A percentile compares a stretch with the other conserved stretches of the same genome.
phyloP scores from a whole-genome alignment of 2,113 vertebrate species.

The Pogonocichla stellata region DNA sequence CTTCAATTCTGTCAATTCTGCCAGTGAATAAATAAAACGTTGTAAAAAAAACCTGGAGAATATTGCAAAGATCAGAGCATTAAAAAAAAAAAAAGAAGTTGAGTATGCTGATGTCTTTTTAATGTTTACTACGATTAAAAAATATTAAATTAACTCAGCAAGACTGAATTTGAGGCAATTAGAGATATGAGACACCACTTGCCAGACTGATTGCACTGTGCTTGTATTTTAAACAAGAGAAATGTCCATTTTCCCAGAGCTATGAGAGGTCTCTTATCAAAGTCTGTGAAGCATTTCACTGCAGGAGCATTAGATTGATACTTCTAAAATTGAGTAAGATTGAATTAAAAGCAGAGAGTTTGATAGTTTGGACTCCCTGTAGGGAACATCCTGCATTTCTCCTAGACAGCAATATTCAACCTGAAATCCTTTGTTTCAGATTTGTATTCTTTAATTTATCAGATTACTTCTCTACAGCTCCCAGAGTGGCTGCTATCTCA shows the following conservation, averaged over 20 bases:
- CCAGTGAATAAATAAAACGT: background rate
- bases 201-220: background rate
- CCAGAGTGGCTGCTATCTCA: background rate
- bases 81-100: background rate
- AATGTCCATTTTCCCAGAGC: conserved; percentile 14
- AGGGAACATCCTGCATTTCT: conserved; percentile 14
- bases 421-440: background rate
- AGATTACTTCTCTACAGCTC: conserved; percentile 3
- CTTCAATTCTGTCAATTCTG: background rate
- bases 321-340: conserved; percentile 50
- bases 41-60: background rate
- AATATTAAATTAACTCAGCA: conserved; percentile 5
- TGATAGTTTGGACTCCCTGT: background rate
- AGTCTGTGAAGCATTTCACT: background rate
- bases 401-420: background rate
- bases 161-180: background rate
- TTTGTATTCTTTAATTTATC: conserved; percentile 20
- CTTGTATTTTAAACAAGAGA: background rate
- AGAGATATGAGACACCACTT: background rate
- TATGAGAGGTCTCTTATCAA: conserved; percentile 23
- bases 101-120: background rate
- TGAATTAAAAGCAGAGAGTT: conserved; percentile 31
- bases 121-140: conserved; percentile 34
- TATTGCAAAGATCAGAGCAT: background rate
- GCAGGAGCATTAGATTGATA: conserved; percentile 3